Conservation (phyloP, 2,797 vertebrate species). For the Pogoniulus pusillus region DNA sequence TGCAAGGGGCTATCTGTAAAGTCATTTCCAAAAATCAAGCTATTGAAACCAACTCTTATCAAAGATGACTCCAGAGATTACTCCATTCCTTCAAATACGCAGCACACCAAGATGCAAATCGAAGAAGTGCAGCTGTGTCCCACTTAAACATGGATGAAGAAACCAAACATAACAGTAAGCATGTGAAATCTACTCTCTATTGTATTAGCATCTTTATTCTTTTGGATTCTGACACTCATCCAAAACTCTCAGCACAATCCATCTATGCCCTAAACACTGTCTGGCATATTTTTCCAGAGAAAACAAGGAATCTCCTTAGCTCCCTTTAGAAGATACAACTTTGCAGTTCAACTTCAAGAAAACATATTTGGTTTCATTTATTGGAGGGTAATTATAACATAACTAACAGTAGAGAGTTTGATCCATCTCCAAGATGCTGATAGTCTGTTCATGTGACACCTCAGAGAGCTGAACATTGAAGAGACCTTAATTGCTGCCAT, state of each 20-base stretch:
- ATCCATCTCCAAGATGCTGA: background rate
- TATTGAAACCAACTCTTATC: background rate
- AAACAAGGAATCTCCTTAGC: background rate
- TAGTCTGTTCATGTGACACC: background rate
- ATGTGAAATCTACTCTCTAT: background rate
- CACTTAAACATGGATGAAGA: background rate
- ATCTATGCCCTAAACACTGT: background rate
- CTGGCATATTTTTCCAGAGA: background rate
- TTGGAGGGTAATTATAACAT: background rate
- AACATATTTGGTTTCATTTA: background rate
- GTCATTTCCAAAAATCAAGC: background rate
- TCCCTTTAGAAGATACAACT: background rate
- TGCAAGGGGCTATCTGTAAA: background rate
- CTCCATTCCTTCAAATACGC: background rate
- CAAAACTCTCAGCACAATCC: background rate
- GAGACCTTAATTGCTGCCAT: background rate
- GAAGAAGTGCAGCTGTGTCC: background rate
- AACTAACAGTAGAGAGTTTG: background rate
- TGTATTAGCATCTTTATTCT: background rate
- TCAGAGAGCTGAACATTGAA: background rate
- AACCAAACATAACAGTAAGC: background rate
- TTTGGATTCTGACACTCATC: background rate
- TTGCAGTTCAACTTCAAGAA: background rate
- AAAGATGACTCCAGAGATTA: background rate
- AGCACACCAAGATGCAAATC: background rate